Evolutionary conservation across 2,797 vertebrate species (phyloP), one percentile per base, ranked within the genome.

Genomic region (Darevskia nairensis): DNA sequence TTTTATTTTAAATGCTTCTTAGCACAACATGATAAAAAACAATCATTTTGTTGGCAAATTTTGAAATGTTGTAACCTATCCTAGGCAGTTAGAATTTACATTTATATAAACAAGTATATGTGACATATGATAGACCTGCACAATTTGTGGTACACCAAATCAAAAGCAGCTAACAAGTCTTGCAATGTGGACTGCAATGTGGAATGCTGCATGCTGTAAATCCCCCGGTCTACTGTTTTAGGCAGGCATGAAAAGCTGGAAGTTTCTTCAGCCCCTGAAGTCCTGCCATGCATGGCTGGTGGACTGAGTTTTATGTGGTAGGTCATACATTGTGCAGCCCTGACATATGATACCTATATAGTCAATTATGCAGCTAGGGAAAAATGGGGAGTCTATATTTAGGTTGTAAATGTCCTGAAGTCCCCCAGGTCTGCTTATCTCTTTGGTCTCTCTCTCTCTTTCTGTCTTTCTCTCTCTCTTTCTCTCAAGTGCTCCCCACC

Each of bases 401-500:
- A 93, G 89, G 82, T 88, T 94, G 91, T 90, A 0, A 89, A 88
- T 89, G 4, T 94, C 29, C 89, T 92, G 85, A 75, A 88, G 71
- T 78, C 90, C 90, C 92, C 90, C 83, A 93, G 90, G 90, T 93
- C 86, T 91, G 93, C 84, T 92, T 94, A 93, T 94, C 95, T 91
- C 93, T 94, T 91, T 94, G 93, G 92, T 94, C n/a, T 95, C 89
- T 95, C 94, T 95, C 86, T 96, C 87, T 95, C 79, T 94, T 86
- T 95, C 89, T 94, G 21, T 64, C 61, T 64, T 15, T 29, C 81
- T 94, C 87, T 94, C 90, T 95, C 85, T 95, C 88, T 95, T 91
- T 95, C 91, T 95, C 94, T 95, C 86, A 95, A 95, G 94, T 94
- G 95, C 88, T 92, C 91, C 92, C 89, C 94, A 95, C 88, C 92